These are phyloP conservation scores for Ophion ventricosus DNA, from an alignment of 2,888 invertebrate species.

Conservation along the genomic window DNA sequence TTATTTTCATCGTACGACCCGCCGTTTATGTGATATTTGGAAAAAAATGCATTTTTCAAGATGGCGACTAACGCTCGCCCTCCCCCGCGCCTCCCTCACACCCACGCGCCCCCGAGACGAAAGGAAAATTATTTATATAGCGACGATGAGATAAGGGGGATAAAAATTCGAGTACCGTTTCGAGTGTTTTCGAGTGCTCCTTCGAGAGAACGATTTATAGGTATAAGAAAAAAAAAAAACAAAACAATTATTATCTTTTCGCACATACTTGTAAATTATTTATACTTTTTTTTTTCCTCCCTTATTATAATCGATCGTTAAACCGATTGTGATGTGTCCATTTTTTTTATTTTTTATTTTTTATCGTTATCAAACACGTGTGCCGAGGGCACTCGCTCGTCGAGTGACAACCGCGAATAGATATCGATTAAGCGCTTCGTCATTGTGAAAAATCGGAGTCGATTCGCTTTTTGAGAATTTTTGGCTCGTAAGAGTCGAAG, in stretches of 20 bases:
- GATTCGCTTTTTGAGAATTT: too few species aligned
- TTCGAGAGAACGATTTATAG: not conserved
- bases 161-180: slow-evolving; percentile 27
- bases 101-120: too few species aligned
- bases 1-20: not conserved
- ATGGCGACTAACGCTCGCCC: too few species aligned
- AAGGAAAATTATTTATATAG: slow-evolving; percentile 12
- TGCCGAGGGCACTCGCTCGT: not conserved
- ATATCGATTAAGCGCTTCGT: not conserved
- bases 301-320: not conserved
- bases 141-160: slow-evolving; percentile 35
- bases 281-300: not conserved
- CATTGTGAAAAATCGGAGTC: not conserved
- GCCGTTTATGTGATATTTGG: too few species aligned
- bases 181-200: slow-evolving; percentile 19
- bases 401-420: not conserved
- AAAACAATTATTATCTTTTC: not conserved
- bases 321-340: not conserved
- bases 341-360: not conserved
- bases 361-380: not conserved
- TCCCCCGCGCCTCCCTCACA: too few species aligned
- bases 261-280: not conserved
- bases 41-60: too few species aligned
- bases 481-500: too few species aligned
- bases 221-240: not conserved